phyloP scores from a whole-genome alignment of 2,797 vertebrate genomes.

The Sebastes goodei region DNA sequence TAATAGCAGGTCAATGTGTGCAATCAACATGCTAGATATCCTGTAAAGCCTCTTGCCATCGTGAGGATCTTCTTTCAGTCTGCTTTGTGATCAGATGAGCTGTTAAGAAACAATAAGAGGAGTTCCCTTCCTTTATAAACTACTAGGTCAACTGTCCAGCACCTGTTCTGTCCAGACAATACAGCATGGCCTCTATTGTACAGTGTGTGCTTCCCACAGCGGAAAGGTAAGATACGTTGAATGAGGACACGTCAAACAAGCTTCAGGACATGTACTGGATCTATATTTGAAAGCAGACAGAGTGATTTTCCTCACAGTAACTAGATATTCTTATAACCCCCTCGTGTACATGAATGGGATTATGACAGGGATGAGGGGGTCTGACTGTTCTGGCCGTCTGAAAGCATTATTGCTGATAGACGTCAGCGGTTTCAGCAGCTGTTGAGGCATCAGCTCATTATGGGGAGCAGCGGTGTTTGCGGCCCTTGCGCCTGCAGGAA shows the following conservation, averaged over 20 bases:
- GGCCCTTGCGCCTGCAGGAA: constrained; percentile 39
- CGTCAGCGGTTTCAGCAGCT: constrained; percentile 53
- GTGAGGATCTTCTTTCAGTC: background rate
- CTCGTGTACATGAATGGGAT: constrained; percentile 31
- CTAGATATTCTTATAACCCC: constrained; percentile 33
- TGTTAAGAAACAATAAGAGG: background rate
- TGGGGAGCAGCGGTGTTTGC: constrained; percentile 8
- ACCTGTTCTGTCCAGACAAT: constrained; percentile 9
- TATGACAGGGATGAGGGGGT: constrained; percentile 24
- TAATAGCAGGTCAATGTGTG: background rate
- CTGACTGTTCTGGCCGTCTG: constrained; percentile 48
- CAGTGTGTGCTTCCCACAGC: background rate
- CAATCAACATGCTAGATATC: background rate
- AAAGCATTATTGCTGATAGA: constrained; percentile 54
- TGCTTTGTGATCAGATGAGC: background rate
- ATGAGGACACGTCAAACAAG: background rate
- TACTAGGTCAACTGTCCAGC: background rate
- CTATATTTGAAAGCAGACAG: constrained; percentile 13
- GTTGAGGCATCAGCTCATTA: constrained; percentile 49
- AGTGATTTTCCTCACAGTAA: constrained; percentile 26
- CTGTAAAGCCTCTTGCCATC: background rate
- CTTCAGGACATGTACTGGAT: background rate
- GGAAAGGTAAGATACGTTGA: background rate
- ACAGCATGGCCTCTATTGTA: background rate
- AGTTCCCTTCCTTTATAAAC: background rate